Evolutionary conservation across 2,888 invertebrate genomes (phyloP), one percentile per base, ranked within the genome.

Genomic region (Epinotia demarniana): DNA sequence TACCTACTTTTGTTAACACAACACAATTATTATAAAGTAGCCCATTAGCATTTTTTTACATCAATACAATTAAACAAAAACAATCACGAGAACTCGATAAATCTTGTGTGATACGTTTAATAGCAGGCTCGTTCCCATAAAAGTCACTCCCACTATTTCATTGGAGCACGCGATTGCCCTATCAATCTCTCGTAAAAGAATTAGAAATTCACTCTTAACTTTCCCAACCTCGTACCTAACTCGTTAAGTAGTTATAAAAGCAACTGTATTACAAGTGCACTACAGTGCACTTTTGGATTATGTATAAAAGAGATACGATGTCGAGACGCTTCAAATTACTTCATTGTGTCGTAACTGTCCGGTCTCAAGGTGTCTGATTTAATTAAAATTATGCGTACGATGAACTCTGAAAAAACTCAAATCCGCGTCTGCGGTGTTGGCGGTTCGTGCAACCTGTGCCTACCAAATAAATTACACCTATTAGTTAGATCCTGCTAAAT

Each of bases 161-260:
- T 88, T 88, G 86, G 86, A 86, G 83, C 91, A 92, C 90, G 92
- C 90, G 84, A 92, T 89, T 81, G 82, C 78, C 83, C 85, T 89
- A 92, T 91, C 87, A 91, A 89, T 91, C 88, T 87, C 83, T 79
- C 60, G 64, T 60, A 46, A 64, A 71, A 49, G 61, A 75, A 75
- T 75, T 66, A 72, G 66, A 75, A n/a, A 69, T 23, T 46, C 60
- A n/a, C 16, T 55, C 13, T 23, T 46, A 58, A 58, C 69, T 69
- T 49, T 27, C 69, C 8, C 23, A 60, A 69, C 16, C 58, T 60
- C 69, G 16, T 46, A 69, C 12, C n/a, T 68, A 76, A 66, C 79
- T 80, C 75, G 77, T 79, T 84, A 84, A 84, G 81, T 82, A 84
- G 83, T 83, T 83, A 81, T 82, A 85, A 43, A 69, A 46, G 16